phyloP scores from a whole-genome alignment of 1,140 invertebrate genomes.

The Gyrodactylus bullatarudis region DNA sequence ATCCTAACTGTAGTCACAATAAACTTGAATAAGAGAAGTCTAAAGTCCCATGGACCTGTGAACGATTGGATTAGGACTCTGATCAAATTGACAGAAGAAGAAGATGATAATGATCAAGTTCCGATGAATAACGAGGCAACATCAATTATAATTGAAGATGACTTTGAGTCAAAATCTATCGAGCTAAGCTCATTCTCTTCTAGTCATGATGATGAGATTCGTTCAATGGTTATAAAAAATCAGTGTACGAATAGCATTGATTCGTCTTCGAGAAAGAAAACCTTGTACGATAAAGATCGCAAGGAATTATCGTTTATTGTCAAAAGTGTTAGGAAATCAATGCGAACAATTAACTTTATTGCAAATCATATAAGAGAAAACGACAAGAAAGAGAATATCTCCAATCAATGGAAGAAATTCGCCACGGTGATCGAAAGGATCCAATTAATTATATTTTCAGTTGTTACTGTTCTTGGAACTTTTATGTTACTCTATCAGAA shows the following conservation, averaged over 20 bases:
- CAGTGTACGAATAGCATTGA: too few relatives aligned
- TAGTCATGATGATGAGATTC: too few relatives aligned
- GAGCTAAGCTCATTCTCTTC: too few relatives aligned
- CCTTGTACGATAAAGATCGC: too few relatives aligned
- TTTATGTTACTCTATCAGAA: neutral
- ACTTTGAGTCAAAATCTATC: too few relatives aligned
- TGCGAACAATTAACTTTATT: neutral
- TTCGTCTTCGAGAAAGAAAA: too few relatives aligned
- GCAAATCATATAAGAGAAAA: neutral
- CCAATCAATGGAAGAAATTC: neutral
- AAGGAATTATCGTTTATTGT: too few relatives aligned
- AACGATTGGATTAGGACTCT: neutral
- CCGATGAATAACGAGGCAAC: too few relatives aligned
- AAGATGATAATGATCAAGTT: neutral
- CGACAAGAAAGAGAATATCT: neutral
- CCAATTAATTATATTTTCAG: neutral
- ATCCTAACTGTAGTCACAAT: constrained; percentile 91
- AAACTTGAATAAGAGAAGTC: constrained; percentile 95
- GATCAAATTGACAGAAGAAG: neutral
- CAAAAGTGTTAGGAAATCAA: too few relatives aligned
- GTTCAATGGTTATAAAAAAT: too few relatives aligned
- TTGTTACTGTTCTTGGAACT: neutral
- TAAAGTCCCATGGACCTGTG: constrained; percentile 30
- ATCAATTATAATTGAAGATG: too few relatives aligned
- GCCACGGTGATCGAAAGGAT: neutral